Base-by-base conservation (phyloP, 2,888 invertebrate species). In the Hirudinaria manillensis region DNA sequence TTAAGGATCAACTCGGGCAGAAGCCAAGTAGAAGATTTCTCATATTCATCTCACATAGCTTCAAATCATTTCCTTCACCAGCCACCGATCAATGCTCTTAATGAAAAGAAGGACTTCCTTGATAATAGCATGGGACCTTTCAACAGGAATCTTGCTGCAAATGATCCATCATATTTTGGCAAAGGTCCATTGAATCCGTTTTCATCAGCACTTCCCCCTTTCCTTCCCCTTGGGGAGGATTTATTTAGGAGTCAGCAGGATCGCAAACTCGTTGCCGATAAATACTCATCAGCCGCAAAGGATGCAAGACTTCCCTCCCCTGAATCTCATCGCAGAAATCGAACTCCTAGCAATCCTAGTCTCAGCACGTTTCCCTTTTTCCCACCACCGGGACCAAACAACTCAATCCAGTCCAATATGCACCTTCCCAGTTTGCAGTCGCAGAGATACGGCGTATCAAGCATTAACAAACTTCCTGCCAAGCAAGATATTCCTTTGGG, bases 261-360 rank as follows among this genome's bases (percentile, higher is more conserved):
- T 10, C 24, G 61, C 24, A 61, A 61, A n/a, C 29, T 61, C 24
- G n/a, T 61, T 16, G 29, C 24, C 29, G 61, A 61, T n/a, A 61
- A 61, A 29, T 61, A 61, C 29, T 61, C 61, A 29, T 16, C 61
- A 27, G 29, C 24, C 61, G 1, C 61, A 7, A 61, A 61, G 29
- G 61, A 61, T 61, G 61, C 29, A 27, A 24, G 61, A 27, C 70
- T 24, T 38, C 70, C 70, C 16, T 70, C 70, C n/a, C 70, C 34
- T 19, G 38, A 24, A 36, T 45, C 70, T 24, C 38, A 34, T 45
- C 45, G 45, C 51, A 34, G 19, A 19, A 38, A 34, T 45, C 36
- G 38, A 34, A 34, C 34, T 45, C 70, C 34, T 1, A 70, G 70
- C 70, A 70, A 70, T 45, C 51, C 70, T 32, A 34, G 38, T 38